These are phyloP conservation scores for Neodontobutis hainanensis DNA, from an alignment of 2,113 vertebrate species.

Conservation along the genomic window DNA sequence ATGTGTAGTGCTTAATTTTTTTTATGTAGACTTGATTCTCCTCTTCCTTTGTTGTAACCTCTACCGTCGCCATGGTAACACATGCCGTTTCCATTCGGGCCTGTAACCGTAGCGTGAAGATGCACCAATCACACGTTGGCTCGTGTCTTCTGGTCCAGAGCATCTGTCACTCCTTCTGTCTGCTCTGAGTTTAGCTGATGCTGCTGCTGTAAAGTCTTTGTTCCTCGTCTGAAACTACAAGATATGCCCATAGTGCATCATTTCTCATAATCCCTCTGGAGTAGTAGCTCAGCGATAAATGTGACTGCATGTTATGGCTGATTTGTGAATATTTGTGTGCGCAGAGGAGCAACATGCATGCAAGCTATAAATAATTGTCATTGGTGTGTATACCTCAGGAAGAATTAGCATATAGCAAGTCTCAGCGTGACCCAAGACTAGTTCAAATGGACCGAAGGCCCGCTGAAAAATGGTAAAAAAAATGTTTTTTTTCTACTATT, in stretches of 20 bases:
- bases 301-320: constrained; percentile 28
- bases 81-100: constrained; percentile 38
- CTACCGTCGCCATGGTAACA: constrained; percentile 69
- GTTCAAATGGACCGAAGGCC: neutral
- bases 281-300: constrained; percentile 33
- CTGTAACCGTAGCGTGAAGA: constrained; percentile 36
- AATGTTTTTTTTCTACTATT: no score
- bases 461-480: no score
- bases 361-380: constrained; percentile 38
- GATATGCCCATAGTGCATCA: constrained; percentile 58
- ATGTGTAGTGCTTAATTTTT: no score
- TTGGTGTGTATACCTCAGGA: constrained; percentile 8
- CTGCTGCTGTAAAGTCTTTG: constrained; percentile 23
- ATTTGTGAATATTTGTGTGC: constrained; percentile 22
- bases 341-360: constrained; percentile 21
- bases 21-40: constrained; percentile 44
- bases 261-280: constrained; percentile 46
- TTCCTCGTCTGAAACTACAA: constrained; percentile 32
- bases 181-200: constrained; percentile 26
- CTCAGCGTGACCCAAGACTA: constrained; percentile 7
- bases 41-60: constrained; percentile 56
- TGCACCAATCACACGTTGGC: constrained; percentile 61
- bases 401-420: neutral
- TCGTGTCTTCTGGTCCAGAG: constrained; percentile 54
- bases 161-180: constrained; percentile 70